Conservation (phyloP, 2,797 vertebrate genomes). For the Clarias platycephalus region DNA sequence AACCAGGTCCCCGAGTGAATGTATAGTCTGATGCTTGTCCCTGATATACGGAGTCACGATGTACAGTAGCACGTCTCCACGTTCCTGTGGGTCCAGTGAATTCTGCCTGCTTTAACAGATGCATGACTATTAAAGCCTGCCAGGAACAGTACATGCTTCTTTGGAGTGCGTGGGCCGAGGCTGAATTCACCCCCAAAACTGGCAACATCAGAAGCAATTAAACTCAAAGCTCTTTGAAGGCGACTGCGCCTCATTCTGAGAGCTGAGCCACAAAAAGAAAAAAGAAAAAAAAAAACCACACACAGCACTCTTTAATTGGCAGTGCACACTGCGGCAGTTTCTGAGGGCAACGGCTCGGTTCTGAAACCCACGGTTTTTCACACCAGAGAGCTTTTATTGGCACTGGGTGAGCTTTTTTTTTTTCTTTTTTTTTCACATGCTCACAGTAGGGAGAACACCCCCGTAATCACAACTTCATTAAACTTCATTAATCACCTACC, state of each 20-base stretch:
- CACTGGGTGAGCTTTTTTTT: conserved; percentile 9
- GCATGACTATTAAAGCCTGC: conserved; percentile 24
- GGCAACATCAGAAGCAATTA: conserved; percentile 48
- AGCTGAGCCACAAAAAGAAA: conserved; percentile 10
- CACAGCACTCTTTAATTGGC: conserved; percentile 42
- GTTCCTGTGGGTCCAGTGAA: conserved; percentile 16
- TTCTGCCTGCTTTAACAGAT: conserved; percentile 32
- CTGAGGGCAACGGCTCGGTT: conserved; percentile 45
- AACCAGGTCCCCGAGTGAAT: not conserved
- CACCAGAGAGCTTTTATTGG: conserved; percentile 40
- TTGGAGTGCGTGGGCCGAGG: conserved; percentile 28
- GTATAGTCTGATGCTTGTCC: not conserved
- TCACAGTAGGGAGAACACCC: conserved; percentile 8
- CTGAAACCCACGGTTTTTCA: conserved; percentile 47
- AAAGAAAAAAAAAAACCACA: not conserved
- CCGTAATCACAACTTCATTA: conserved; percentile 33
- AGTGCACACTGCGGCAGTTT: conserved; percentile 35
- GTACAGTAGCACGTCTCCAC: conserved; percentile 17
- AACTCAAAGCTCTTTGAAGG: conserved; percentile 40
- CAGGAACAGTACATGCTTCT: conserved; percentile 26
- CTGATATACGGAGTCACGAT: conserved; percentile 8
- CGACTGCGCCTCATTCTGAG: conserved; percentile 13
- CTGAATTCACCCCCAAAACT: conserved; percentile 38
- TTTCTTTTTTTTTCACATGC: conserved; percentile 9
- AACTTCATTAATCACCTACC: conserved; percentile 33